Base-by-base conservation (phyloP, 1,140 invertebrate species). In the Pentalonia nigronervosa region DNA sequence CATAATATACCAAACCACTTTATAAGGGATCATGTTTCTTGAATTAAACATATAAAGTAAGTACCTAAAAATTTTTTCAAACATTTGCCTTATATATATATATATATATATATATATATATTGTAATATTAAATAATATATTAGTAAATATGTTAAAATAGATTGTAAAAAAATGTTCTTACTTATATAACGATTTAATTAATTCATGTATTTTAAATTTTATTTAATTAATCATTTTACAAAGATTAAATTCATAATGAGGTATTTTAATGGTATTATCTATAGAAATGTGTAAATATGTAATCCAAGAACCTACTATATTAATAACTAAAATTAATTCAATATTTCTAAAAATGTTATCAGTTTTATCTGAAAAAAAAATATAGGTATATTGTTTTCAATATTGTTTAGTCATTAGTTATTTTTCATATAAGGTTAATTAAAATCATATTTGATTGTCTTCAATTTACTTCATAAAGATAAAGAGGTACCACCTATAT, bases 41-140 rank as follows among this genome's bases (percentile, higher is more conserved):
- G 25, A 45, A 67, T 67, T 60, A 90, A 45, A 90, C 23, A 90
- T n/a, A 88, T 60, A 60, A 90, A 45, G 89, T 90, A 90, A 90
- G 53, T 90, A 45, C 45, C n/a, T 50, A 90, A 3, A 0, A 14
- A 48, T 8, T 60, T 41, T 25, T 20, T 45, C 30, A 67, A 90
- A 67, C 23, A 25, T 53, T 25, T 41, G 17, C 20, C 9, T 30
- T 6, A 76, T 76, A n/a, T n/a, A 17, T 30, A 3, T 67, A 34
- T 76, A 17, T 76, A 76, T 76, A n/a, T n/a, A n/a, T n/a, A n/a
- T n/a, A 17, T 30, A 3, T 67, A 34, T 76, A 17, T 76, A 76
- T 76, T 76, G n/a, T 17, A 17, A 76, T 76, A 34, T 76, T n/a
- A n/a, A 76, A 76, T 2, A 76, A n/a, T 76, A 7, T 34, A 17